Percentiles rank a stretch among this genome's conserved stretches.
Conservation (phyloP, 2,797 vertebrate genomes). For the Graptemys geographica region DNA sequence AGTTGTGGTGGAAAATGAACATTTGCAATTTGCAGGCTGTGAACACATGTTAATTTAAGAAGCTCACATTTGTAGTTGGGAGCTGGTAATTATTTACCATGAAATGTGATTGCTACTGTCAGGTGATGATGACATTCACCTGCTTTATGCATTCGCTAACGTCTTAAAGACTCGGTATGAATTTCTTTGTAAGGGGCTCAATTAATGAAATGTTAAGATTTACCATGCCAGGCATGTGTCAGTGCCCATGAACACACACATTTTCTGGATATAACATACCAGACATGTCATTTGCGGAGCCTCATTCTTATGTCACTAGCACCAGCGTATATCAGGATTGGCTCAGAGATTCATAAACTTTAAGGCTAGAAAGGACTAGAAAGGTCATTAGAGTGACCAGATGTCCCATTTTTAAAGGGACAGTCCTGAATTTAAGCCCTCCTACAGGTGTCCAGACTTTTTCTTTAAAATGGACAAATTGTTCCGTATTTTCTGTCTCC, state of each 20-base stretch:
- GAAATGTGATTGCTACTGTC: slow-evolving; percentile 48
- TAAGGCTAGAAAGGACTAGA: not conserved
- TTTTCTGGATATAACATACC: slow-evolving; percentile 15
- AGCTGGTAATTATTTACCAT: slow-evolving; percentile 49
- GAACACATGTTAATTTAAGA: slow-evolving; percentile 26
- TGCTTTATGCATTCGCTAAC: slow-evolving; percentile 38
- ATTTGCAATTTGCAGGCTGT: slow-evolving; percentile 35
- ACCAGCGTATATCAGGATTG: slow-evolving; percentile 14
- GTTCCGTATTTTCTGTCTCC: too few species aligned
- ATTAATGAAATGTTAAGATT: slow-evolving; percentile 55
- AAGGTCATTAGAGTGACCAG: too few species aligned
- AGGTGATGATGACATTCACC: slow-evolving; percentile 49
- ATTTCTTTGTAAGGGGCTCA: not conserved
- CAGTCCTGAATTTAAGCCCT: too few species aligned
- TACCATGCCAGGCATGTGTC: slow-evolving; percentile 27
- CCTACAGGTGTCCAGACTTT: too few species aligned
- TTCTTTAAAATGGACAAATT: too few species aligned
- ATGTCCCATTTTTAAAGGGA: too few species aligned
- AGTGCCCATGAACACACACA: not conserved
- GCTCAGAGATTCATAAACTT: not conserved
- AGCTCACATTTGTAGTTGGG: slow-evolving; percentile 19
- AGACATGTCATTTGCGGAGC: not conserved
- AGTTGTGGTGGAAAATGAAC: slow-evolving; percentile 8
- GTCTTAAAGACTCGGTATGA: slow-evolving; percentile 18
- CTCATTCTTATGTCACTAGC: slow-evolving; percentile 1